Evolutionary conservation across 1,140 invertebrate species (phyloP), one percentile per base, ranked within the genome.

Genomic region (Diachasmimorpha longicaudata): DNA sequence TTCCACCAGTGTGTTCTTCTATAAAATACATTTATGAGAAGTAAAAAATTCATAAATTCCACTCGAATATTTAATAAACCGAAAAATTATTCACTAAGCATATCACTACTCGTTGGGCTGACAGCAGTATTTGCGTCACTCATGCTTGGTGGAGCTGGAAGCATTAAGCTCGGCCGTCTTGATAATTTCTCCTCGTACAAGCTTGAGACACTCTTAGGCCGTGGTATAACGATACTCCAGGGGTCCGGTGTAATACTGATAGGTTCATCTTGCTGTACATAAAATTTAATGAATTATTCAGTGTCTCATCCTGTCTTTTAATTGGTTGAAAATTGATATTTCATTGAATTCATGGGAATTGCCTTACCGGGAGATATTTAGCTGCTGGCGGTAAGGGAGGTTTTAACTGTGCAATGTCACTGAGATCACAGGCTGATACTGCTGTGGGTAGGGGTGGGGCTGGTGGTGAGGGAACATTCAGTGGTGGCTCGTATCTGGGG

Each of bases 391-490:
- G 89, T 58, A 90, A 77, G 13, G 89, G 90, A 71, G 90, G 87
- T 78, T 90, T 90, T 11, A 91, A 81, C 21, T 90, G 82, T 4
- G 90, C 89, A 70, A 91, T 89, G 79, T 90, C 89, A 8, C 85
- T 86, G 9, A 87, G 80, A 71, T 87, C 87, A 36, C 85, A 84
- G 31, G 77, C 76, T 14, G 75, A 36, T 31, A 78, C 67, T 4
- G 72, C 70, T 6, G 75, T 48, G 14, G 76, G 79, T 31, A 75
- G 81, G 11, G 89, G 86, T n/a, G 88, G 88, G 73, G 87, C 85
- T 36, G 81, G 88, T 19, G 85, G 87, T 70, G 86, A 88, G 23
- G 85, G 87, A 66, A 84, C 71, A 31, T 78, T 81, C 48, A 82
- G 77, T 14, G 81, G 79, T 0, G 82, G 77, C 16, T 83, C 82